phyloP scores from a whole-genome alignment of 2,888 invertebrate genomes.

The Cyrtodaria siliqua region DNA sequence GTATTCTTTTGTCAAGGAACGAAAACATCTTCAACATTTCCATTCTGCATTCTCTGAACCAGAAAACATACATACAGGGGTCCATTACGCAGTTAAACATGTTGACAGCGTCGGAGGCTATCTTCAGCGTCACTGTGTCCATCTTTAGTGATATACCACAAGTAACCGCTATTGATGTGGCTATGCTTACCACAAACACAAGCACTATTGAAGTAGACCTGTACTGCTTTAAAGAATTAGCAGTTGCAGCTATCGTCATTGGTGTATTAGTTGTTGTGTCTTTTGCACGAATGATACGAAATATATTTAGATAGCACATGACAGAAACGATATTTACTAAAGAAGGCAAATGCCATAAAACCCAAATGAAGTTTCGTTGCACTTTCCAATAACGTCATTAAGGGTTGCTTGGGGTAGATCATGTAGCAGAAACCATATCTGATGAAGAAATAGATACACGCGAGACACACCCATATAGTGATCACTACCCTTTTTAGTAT shows the following conservation, averaged over 20 bases:
- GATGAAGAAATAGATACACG: constrained; percentile 21
- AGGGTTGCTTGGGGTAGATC: constrained; percentile 1
- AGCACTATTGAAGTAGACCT: no score
- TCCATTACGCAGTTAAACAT: constrained; percentile 26
- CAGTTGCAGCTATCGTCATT: no score
- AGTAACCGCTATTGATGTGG: no score
- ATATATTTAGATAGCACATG: no score
- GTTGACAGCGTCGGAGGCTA: constrained; percentile 11
- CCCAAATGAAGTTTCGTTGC: constrained; percentile 15
- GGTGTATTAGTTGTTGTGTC: no score
- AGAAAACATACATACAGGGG: constrained; percentile 20
- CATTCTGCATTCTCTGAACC: constrained; percentile 31
- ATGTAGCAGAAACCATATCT: constrained; percentile 25
- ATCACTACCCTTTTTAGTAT: constrained; percentile 14
- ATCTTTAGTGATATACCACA: no score
- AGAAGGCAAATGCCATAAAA: constrained; percentile 19
- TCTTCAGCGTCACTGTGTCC: constrained; percentile 3
- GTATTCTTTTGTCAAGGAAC: no score
- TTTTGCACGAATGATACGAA: no score
- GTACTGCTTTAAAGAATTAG: no score
- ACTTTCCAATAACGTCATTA: constrained; percentile 29
- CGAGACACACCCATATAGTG: constrained; percentile 16
- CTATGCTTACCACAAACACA: no score
- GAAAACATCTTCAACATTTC: constrained; percentile 23
- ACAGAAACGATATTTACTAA: no score